Conservation (phyloP, 2,113 vertebrate species). For the Tragelaphus scriptus region DNA sequence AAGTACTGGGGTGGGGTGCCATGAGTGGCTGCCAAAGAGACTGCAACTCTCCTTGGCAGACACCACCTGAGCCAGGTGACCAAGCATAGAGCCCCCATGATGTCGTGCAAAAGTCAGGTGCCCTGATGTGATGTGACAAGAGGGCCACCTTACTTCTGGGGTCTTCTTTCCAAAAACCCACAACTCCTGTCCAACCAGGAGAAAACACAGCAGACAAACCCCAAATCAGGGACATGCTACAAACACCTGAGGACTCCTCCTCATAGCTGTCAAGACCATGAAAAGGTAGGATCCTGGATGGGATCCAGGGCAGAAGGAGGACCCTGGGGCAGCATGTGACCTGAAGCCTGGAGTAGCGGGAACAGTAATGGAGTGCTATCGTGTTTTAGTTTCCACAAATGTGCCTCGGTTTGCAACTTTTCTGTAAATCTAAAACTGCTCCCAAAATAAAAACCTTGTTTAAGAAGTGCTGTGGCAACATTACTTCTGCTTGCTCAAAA, state of each 20-base stretch:
- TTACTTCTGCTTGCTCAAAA: not conserved
- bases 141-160: not conserved
- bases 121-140: not conserved
- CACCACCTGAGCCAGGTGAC: not conserved
- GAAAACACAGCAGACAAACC: not conserved
- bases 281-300: not conserved
- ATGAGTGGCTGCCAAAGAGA: not conserved
- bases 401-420: not conserved
- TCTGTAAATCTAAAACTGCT: not conserved
- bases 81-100: not conserved
- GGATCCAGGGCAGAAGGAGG: not conserved
- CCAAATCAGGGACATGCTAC: no score
- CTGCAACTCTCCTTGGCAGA: not conserved
- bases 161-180: not conserved
- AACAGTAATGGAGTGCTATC: not conserved
- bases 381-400: not conserved
- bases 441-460: not conserved
- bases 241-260: not conserved
- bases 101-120: not conserved
- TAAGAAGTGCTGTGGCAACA: not conserved
- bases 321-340: fast-evolving
- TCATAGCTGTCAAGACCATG: no score
- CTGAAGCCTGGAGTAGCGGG: not conserved
- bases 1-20: no score
- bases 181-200: not conserved